Evolutionary conservation across 2,888 invertebrate species (phyloP), one percentile per base, ranked within the genome.

Genomic region (Tridacna crocea): DNA sequence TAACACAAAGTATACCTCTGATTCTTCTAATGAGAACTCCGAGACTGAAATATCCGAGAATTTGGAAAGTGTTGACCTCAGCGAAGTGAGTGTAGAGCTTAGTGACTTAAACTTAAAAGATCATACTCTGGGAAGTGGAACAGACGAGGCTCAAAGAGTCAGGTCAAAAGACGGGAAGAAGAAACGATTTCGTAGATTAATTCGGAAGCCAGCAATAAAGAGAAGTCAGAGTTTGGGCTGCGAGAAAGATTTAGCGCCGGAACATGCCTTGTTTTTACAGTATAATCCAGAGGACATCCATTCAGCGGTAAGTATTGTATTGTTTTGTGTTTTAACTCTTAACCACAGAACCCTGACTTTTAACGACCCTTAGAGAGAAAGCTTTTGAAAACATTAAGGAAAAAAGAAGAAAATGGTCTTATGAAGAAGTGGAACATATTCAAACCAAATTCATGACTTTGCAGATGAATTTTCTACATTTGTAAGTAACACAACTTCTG

Each of bases 181-280:
- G 61, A 81, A 90, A 77, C 86, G 91, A 15, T 91, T 92, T 76
- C 79, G 88, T 46, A 89, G 89, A 77, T 89, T 92, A 81, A 84
- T 92, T 61, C 77, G 91, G 15, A 87, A 91, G 19, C 91, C 91
- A 12, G 79, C 55, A 36, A 77, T 92, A 66, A 84, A 90, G 24
- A 80, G 93, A 47, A 93, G 92, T 80, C 92, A 92, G 77, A 98
- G 96, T 95, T 93, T 94, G 8, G 94, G 94, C 26, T 93, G 94
- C 85, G 92, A 92, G 27, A 93, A 94, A 79, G 94, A 94, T 77
- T 91, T 94, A 4, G 82, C 76, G 55, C 93, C 94, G 6, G 91
- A 93, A 0, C 92, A 94, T 88, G 93, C 94, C 15, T 91, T 93
- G 48, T 94, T 94, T 81, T 81, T 94, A 27, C 87, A 90, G 65